These are phyloP conservation scores for Whitmania pigra DNA, from an alignment of 1,140 invertebrate genomes.

Conservation along the genomic window DNA sequence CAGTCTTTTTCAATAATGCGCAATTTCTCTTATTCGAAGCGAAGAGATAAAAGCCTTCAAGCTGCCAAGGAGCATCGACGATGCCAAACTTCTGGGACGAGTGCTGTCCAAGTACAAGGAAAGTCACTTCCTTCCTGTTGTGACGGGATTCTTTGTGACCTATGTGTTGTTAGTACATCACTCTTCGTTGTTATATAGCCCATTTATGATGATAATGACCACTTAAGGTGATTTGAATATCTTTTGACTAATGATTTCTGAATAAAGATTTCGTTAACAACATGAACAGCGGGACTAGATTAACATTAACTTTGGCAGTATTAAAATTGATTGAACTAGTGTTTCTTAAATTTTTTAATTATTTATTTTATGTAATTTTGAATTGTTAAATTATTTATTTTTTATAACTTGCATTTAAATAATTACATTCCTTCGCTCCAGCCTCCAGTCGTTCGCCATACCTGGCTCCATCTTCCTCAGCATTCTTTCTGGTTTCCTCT, in stretches of 20 bases:
- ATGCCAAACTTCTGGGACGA: constrained; percentile 83
- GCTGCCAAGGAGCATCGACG: constrained; percentile 80
- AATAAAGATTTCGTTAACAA: too few species aligned
- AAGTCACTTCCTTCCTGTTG: constrained; percentile 79
- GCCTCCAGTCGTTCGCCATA: constrained; percentile 97
- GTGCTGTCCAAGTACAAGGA: constrained; percentile 86
- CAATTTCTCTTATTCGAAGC: constrained; percentile 50
- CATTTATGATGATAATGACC: too few species aligned
- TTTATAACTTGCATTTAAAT: neutral
- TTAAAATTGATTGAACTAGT: neutral
- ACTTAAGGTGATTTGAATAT: constrained; percentile 42
- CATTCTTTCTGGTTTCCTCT: constrained; percentile 91
- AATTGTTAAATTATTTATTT: constrained; percentile 16
- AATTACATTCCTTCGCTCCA: constrained; percentile 36
- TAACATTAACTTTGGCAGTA: too few species aligned
- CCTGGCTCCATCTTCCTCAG: constrained; percentile 95
- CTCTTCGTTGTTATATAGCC: too few species aligned
- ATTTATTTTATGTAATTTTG: too few species aligned
- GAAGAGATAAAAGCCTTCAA: constrained; percentile 76
- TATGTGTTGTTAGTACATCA: constrained; percentile 70
- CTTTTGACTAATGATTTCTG: constrained; percentile 50
- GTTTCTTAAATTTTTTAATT: neutral
- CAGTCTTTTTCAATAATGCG: neutral
- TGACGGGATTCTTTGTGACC: constrained; percentile 72
- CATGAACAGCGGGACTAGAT: too few species aligned